A percentile compares a stretch with the other conserved stretches of the same genome.
phyloP scores from a whole-genome alignment of 1,140 invertebrate genomes.

The Papilio polytes region DNA sequence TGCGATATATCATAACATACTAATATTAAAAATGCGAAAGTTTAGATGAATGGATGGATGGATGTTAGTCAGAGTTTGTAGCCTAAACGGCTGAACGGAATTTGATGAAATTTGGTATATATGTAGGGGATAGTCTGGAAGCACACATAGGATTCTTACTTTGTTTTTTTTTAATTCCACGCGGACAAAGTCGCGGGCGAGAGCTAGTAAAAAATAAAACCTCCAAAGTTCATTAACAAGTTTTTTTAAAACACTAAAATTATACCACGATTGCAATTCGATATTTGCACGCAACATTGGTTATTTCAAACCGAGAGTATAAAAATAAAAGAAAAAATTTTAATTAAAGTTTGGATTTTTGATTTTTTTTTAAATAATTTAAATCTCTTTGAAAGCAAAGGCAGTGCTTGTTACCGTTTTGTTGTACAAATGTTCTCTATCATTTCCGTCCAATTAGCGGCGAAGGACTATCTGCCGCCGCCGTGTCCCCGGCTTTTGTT shows the following conservation, averaged over 20 bases:
- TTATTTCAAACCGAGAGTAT: background rate
- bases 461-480: slow-evolving; percentile 1
- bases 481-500: background rate
- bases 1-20: no score
- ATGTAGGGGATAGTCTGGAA: no score
- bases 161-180: no score
- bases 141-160: no score
- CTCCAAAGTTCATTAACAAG: background rate
- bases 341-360: slow-evolving; percentile 9
- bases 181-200: no score
- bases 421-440: slow-evolving; percentile 26
- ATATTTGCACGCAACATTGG: background rate
- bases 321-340: background rate
- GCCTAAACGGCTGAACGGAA: no score
- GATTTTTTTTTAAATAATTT: background rate
- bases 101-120: no score
- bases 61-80: no score
- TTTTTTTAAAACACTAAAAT: background rate
- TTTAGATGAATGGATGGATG: no score
- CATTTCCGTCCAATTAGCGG: slow-evolving; percentile 20
- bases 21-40: no score
- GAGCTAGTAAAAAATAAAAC: no score
- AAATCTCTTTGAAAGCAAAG: slow-evolving; percentile 10
- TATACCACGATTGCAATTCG: background rate
- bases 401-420: slow-evolving; percentile 8